These are phyloP conservation scores for Elephantulus edwardii DNA, from an alignment of 2,113 vertebrate genomes.

Conservation along the genomic window DNA sequence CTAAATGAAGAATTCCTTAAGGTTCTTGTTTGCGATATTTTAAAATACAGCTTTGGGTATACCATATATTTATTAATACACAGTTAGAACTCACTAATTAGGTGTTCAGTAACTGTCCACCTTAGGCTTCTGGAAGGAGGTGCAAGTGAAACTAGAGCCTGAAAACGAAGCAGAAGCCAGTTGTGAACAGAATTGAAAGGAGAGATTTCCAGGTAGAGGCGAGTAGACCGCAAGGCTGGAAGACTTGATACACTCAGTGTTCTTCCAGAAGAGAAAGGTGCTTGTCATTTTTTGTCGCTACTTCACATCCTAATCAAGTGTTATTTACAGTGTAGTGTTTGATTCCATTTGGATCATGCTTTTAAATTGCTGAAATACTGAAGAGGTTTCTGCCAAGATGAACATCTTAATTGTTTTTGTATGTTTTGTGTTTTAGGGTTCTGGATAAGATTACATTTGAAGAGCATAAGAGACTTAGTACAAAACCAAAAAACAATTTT, in stretches of 20 bases:
- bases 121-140: background rate
- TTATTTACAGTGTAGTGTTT: slow-evolving; percentile 3
- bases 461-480: background rate
- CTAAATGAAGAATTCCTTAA: background rate
- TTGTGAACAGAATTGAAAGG: background rate
- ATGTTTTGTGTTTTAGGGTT: background rate
- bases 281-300: too few species aligned
- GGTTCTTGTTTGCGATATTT: too few species aligned
- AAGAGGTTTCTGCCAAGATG: background rate
- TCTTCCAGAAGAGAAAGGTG: background rate
- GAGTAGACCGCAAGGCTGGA: background rate
- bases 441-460: slow-evolving; percentile 3
- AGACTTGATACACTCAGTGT: background rate
- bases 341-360: background rate
- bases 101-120: background rate
- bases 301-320: slow-evolving; percentile 35
- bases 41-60: background rate
- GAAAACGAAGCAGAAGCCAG: too few species aligned
- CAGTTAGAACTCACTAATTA: background rate
- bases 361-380: background rate
- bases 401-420: background rate
- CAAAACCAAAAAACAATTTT: background rate
- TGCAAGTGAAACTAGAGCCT: background rate
- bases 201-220: background rate
- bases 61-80: background rate